A percentile compares a stretch with the other conserved stretches of the same genome.
Conservation (phyloP, 2,888 invertebrate species). For the Amblyjoppa fuscipennis region DNA sequence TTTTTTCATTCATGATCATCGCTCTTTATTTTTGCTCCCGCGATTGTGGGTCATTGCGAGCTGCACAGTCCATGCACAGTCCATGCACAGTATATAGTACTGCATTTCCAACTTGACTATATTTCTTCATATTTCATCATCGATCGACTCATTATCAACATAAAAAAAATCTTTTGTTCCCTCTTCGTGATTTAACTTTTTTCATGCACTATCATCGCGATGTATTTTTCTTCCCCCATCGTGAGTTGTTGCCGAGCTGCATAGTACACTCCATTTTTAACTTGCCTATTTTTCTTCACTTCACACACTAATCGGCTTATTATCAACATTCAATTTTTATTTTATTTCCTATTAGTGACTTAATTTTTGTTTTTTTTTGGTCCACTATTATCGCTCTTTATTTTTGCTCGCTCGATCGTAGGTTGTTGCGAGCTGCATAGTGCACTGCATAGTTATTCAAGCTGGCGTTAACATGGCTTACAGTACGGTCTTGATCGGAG, state of each 20-base stretch:
- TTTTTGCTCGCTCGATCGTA: conserved; percentile 70
- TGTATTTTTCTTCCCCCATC: too few relatives aligned
- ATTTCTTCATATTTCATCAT: neutral
- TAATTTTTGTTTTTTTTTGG: neutral
- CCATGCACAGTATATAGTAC: conserved; percentile 78
- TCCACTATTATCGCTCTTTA: neutral
- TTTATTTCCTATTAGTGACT: neutral
- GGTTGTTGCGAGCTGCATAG: conserved; percentile 85
- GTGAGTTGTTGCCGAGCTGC: too few relatives aligned
- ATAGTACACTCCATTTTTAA: too few relatives aligned
- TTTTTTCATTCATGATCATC: neutral
- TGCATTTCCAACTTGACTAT: conserved; percentile 75
- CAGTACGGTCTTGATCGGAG: conserved; percentile 87
- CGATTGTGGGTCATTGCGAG: conserved; percentile 84
- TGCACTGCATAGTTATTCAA: conserved; percentile 86
- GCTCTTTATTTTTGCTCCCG: neutral
- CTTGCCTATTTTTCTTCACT: too few relatives aligned
- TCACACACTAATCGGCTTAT: too few relatives aligned
- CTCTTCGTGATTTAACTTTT: neutral
- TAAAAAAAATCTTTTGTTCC: too few relatives aligned
- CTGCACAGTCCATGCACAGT: conserved; percentile 69
- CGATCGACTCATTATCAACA: neutral
- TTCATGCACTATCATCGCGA: neutral
- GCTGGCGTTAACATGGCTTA: conserved; percentile 88
- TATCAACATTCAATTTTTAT: neutral